phyloP scores from a whole-genome alignment of 2,888 invertebrate genomes.

The Nebria salina region DNA sequence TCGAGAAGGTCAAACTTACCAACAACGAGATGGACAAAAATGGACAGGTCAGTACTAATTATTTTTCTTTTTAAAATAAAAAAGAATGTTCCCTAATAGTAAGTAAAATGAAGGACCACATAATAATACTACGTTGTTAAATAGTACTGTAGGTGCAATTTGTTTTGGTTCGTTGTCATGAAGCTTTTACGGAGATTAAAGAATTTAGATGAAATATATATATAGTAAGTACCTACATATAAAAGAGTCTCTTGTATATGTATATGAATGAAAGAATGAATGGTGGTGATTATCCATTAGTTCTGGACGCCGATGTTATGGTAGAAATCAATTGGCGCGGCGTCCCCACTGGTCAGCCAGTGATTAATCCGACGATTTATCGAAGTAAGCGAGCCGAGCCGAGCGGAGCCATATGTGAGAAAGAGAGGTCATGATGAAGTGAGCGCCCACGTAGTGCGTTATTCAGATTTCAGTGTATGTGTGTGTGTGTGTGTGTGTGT shows the following conservation, averaged over 20 bases:
- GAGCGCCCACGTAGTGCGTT: not conserved
- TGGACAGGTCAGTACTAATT: slow-evolving; percentile 70
- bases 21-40: slow-evolving; percentile 85
- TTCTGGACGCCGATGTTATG: not conserved
- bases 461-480: not conserved
- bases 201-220: too few relatives aligned
- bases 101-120: too few relatives aligned
- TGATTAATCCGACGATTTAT: slow-evolving; percentile 24
- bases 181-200: too few relatives aligned
- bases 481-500: too few relatives aligned
- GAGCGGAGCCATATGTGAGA: not conserved
- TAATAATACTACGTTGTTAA: too few relatives aligned
- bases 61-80: not conserved
- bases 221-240: too few relatives aligned
- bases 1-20: slow-evolving; percentile 85
- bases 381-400: not conserved
- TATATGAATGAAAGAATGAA: too few relatives aligned
- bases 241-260: too few relatives aligned
- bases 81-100: too few relatives aligned
- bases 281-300: too few relatives aligned
- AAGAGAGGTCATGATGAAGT: not conserved
- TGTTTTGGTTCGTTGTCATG: too few relatives aligned
- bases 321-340: slow-evolving; percentile 19
- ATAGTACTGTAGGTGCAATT: too few relatives aligned
- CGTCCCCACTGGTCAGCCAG: slow-evolving; percentile 6